Base-by-base conservation (phyloP, 2,888 invertebrate genomes). In the Meandrusa payeni region DNA sequence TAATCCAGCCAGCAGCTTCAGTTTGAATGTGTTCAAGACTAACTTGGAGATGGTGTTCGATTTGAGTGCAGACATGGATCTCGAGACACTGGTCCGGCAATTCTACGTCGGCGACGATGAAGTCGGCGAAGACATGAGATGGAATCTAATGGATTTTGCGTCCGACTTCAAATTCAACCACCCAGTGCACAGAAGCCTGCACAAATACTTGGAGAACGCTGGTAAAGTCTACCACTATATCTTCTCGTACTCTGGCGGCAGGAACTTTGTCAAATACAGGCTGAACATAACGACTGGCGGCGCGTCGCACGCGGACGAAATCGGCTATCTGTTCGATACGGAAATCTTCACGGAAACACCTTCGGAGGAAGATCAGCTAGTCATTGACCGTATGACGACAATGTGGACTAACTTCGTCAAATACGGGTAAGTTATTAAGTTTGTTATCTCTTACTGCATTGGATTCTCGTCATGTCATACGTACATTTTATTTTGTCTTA, bases 381-480 rank as follows among this genome's bases (percentile, higher is more conserved):
- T 64, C 0, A 61, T 75, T 19, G 65, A 78, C 36, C 59, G 64
- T 9, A 67, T 82, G 52, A 79, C 79, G 0, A 63, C 63, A 0
- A 57, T 82, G 61, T 82, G 81, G 81, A 65, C 82, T 0, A 82
- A 82, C 44, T 81, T 80, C 37, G 76, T 59, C 0, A 82, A 80
- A 57, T 68, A 61, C 33, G 59, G 74, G 82, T 81, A 59, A n/a
- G n/a, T n/a, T n/a, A n/a, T n/a, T n/a, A n/a, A n/a, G n/a, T n/a
- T n/a, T n/a, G n/a, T n/a, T n/a, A n/a, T n/a, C n/a, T n/a, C n/a
- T n/a, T n/a, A n/a, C n/a, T n/a, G n/a, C n/a, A n/a, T n/a, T n/a
- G n/a, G n/a, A n/a, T n/a, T n/a, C n/a, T n/a, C n/a, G n/a, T n/a
- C n/a, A n/a, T n/a, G n/a, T n/a, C n/a, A n/a, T n/a, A n/a, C n/a